phyloP scores from a whole-genome alignment of 2,888 invertebrate species.

The Oscheius onirici region DNA sequence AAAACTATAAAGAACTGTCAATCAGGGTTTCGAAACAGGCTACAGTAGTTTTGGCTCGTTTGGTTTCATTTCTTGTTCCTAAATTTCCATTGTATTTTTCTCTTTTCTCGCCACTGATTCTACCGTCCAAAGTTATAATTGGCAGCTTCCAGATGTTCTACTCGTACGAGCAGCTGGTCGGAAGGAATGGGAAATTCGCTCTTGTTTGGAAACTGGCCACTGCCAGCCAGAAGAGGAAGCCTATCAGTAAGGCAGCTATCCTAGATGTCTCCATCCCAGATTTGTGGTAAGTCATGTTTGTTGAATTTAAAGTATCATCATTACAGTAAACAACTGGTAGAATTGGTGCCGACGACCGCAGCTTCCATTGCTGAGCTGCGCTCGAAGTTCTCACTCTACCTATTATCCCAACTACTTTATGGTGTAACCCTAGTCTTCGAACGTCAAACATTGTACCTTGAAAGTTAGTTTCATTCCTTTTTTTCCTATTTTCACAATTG shows the following conservation, averaged over 20 bases:
- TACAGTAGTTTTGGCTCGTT: too few relatives aligned
- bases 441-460: constrained; percentile 6
- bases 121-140: too few relatives aligned
- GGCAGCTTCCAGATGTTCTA: constrained; percentile 26
- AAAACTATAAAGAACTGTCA: too few relatives aligned
- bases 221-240: not conserved
- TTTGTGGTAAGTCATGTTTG: constrained; percentile 12
- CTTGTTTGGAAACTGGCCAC: constrained; percentile 23
- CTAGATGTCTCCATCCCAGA: not conserved
- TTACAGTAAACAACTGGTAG: constrained; percentile 14
- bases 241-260: not conserved
- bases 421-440: not conserved
- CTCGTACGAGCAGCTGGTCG: not conserved
- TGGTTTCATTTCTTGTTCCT: too few relatives aligned
- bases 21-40: too few relatives aligned
- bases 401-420: constrained; percentile 12
- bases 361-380: not conserved
- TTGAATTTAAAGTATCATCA: not conserved
- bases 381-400: constrained; percentile 19
- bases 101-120: too few relatives aligned
- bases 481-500: not conserved
- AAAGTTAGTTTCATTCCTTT: not conserved
- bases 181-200: constrained; percentile 1
- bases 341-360: not conserved
- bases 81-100: too few relatives aligned